These are phyloP conservation scores for Sorex araneus DNA, from an alignment of 2,113 vertebrate species.

Conservation along the genomic window DNA sequence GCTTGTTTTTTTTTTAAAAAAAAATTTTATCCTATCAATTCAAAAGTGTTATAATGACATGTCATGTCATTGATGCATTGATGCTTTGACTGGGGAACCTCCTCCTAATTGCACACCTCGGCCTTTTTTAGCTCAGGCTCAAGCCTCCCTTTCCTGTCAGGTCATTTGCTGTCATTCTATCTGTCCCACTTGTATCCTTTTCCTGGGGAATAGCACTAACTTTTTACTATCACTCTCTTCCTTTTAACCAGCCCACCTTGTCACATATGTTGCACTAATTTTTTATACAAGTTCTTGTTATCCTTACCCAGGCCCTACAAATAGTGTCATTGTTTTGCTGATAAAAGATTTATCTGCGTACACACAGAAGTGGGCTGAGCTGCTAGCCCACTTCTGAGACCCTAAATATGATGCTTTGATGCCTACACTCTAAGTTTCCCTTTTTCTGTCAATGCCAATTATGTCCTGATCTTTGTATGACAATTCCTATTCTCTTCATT, in stretches of 20 bases:
- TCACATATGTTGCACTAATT: accelerated
- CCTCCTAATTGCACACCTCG: background rate
- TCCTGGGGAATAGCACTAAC: background rate
- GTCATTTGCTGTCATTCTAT: background rate
- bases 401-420: background rate
- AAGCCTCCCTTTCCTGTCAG: accelerated
- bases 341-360: background rate
- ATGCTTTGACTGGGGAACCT: background rate
- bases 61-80: background rate
- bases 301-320: too few relatives aligned
- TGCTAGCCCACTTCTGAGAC: background rate
- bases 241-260: background rate
- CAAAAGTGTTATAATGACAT: background rate
- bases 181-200: background rate
- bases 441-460: background rate
- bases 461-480: accelerated
- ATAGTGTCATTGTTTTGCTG: background rate
- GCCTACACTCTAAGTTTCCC: accelerated
- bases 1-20: too few relatives aligned
- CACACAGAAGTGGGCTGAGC: background rate
- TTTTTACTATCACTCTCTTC: background rate
- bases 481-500: background rate
- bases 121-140: background rate
- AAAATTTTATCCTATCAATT: slow-evolving; percentile 11
- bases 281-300: background rate